Base-by-base conservation (phyloP, 2,888 invertebrate species). In the Lasioglossum morio region DNA sequence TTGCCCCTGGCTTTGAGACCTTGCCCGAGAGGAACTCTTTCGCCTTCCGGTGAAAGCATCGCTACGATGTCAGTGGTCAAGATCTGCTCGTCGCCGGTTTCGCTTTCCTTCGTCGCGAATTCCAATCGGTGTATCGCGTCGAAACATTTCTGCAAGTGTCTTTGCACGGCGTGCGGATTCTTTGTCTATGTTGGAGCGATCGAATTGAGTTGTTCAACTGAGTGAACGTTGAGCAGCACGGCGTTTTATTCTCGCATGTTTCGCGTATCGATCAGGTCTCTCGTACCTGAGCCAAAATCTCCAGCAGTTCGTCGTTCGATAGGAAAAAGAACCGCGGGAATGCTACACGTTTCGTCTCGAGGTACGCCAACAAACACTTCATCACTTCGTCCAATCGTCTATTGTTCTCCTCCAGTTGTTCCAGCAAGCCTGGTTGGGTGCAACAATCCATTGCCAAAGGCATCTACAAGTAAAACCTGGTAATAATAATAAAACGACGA, bases 311-410 rank as follows among this genome's bases (percentile, higher is more conserved):
- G 92, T 98, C 98, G 93, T 98, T 98, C 1, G 98, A 98, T 82
- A 98, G 95, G 94, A 98, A 98, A 95, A 98, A 98, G 95, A 98
- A 98, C 89, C 98, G 95, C 19, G 98, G 98, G 94, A 98, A 98
- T 0, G 98, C 97, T 16, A 98, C 97, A 69, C 98, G 96, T 94
- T 98, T 98, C 0, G 98, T 98, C 95, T 98, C 98, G 81, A 98
- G 95, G 94, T 98, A 98, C 0, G 98, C 98, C 94, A 98, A 98
- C 48, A 99, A 96, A 91, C 98, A 98, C 93, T 98, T 98, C 96
- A 98, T 97, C 69, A 99, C 98, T 94, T 98, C 97, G 92, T 99
- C 99, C 77, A 99, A 95, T 92, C 98, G 96, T 66, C 96, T 96
- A 94, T 98, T 98, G 92, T 98, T 97, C 82, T 96, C 96, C 66